These are phyloP conservation scores for Lanius collurio DNA, from an alignment of 2,113 vertebrate species.

Conservation along the genomic window DNA sequence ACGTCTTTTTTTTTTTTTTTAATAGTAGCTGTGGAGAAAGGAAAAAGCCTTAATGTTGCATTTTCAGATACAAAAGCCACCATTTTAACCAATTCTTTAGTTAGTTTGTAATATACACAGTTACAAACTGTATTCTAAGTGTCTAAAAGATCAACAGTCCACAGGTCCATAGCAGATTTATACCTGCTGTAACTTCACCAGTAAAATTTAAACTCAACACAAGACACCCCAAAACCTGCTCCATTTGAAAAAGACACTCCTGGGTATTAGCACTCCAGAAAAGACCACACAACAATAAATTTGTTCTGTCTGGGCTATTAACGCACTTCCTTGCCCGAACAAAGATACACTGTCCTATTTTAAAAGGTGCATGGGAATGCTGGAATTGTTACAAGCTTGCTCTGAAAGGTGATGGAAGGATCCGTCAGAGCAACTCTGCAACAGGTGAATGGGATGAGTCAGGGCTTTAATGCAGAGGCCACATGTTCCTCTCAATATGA, in stretches of 20 bases:
- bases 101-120: background rate
- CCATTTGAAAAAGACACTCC: background rate
- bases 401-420: background rate
- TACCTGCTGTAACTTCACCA: background rate
- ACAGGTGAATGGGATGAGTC: constrained; percentile 21
- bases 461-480: background rate
- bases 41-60: too few relatives aligned
- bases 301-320: background rate
- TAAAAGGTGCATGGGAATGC: background rate
- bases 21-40: fast-evolving
- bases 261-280: background rate
- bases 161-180: background rate
- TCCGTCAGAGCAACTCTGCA: background rate
- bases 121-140: background rate
- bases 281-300: background rate
- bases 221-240: background rate
- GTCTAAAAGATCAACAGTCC: background rate
- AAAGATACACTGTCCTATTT: background rate
- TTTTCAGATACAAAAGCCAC: background rate
- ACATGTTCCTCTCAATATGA: background rate
- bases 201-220: background rate
- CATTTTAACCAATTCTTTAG: background rate
- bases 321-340: background rate
- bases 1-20: background rate
- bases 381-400: background rate